Conservation (phyloP, 2,113 vertebrate genomes). For the Herpailurus yagouaroundi region DNA sequence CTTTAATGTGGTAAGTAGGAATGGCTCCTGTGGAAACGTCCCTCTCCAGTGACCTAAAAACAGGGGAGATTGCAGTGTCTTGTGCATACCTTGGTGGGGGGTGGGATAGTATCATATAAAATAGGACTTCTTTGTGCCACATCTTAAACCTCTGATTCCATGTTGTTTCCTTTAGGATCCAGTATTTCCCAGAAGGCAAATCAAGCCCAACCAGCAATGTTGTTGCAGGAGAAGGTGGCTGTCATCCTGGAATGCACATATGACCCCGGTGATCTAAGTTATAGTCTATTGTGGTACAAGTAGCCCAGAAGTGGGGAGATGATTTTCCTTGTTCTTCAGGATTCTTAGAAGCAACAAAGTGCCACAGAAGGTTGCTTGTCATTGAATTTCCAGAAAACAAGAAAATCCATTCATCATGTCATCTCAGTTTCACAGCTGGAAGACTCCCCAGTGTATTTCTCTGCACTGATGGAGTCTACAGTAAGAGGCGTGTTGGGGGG, state of each 20-base stretch:
- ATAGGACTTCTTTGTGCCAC: background rate
- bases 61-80: background rate
- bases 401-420: background rate
- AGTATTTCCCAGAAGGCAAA: background rate
- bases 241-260: background rate
- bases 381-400: slow-evolving; percentile 13
- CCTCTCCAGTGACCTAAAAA: background rate
- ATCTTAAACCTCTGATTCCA: background rate
- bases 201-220: background rate
- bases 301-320: background rate
- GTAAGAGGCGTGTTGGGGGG: fast-evolving
- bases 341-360: background rate
- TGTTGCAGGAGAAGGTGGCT: background rate
- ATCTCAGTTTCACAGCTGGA: background rate
- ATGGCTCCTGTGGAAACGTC: background rate
- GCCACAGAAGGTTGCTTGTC: background rate
- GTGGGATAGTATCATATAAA: background rate
- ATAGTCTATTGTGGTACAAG: slow-evolving; percentile 12
- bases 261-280: fast-evolving
- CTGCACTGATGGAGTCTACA: background rate
- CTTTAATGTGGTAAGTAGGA: background rate
- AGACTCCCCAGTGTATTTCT: slow-evolving; percentile 44
- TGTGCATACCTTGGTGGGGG: background rate
- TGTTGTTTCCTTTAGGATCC: background rate
- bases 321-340: background rate